A percentile compares a stretch with the other conserved stretches of the same genome.
Conservation (phyloP, 2,888 invertebrate species). For the Chrysotoxum bicinctum region DNA sequence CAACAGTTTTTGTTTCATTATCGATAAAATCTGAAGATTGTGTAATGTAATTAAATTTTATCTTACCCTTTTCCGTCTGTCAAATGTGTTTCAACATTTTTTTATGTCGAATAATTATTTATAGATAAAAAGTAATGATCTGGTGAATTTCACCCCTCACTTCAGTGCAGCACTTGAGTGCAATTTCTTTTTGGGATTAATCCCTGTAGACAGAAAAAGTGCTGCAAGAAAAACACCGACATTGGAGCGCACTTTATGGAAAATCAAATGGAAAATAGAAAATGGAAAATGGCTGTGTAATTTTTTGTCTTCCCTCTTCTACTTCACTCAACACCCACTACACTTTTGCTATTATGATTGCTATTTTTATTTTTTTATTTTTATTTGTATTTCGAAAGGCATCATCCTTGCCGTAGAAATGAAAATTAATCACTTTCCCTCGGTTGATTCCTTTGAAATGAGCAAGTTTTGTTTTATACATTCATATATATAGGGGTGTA, state of each 20-base stretch:
- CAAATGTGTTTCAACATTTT: background rate
- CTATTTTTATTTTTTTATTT: slow-evolving; percentile 21
- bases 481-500: background rate
- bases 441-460: slow-evolving; percentile 62
- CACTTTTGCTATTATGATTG: slow-evolving; percentile 61
- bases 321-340: slow-evolving; percentile 34
- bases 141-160: slow-evolving; percentile 6
- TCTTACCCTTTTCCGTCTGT: background rate
- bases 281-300: slow-evolving; percentile 42
- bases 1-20: too few species aligned
- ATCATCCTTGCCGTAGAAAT: slow-evolving; percentile 54
- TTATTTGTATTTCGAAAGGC: slow-evolving; percentile 36
- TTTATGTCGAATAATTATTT: background rate
- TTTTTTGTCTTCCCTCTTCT: background rate
- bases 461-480: slow-evolving; percentile 33
- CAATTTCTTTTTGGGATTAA: background rate
- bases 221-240: background rate
- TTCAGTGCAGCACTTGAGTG: slow-evolving; percentile 2
- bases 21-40: too few species aligned
- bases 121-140: background rate
- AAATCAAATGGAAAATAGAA: slow-evolving; percentile 7
- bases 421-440: slow-evolving; percentile 67
- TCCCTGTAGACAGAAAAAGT: background rate
- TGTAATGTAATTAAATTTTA: too few species aligned
- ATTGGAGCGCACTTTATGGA: slow-evolving; percentile 18